Evolutionary conservation across 2,888 invertebrate genomes (phyloP).

Genomic region (Pyrrhosoma nymphula): DNA sequence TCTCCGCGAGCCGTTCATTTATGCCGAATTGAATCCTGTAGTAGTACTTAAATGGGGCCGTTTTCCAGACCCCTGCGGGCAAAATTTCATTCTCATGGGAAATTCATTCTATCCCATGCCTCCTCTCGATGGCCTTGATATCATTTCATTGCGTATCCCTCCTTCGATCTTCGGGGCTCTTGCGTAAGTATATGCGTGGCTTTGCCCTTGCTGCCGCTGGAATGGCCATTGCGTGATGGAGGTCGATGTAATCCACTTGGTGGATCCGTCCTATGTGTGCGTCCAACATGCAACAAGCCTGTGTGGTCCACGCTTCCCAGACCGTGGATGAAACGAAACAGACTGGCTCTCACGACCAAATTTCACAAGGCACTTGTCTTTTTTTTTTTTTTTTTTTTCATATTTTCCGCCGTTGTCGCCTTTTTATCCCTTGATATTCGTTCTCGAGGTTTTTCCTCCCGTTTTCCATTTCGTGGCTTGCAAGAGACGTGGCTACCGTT

Average conservation of each 20-base stretch:
- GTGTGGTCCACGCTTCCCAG: slow-evolving; percentile 5
- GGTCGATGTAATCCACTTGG: background rate
- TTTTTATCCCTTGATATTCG: background rate
- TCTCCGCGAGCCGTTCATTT: background rate
- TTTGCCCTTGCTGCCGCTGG: background rate
- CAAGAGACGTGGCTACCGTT: background rate
- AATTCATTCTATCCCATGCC: background rate
- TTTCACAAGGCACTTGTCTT: background rate
- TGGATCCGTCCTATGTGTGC: background rate
- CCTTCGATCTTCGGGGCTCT: background rate
- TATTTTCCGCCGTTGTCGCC: background rate
- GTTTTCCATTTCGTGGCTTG: background rate
- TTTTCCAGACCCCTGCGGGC: background rate
- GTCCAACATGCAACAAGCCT: background rate
- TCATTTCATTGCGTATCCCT: background rate
- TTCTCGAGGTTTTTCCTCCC: background rate
- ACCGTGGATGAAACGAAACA: background rate
- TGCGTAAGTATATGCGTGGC: background rate
- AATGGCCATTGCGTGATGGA: background rate
- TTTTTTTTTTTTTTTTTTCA: background rate
- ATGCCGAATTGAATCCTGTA: background rate
- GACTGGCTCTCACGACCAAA: background rate
- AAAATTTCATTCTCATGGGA: background rate
- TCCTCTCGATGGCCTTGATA: background rate
- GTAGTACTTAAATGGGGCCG: background rate